Percentiles rank a stretch among this genome's conserved stretches.
These are phyloP conservation scores for Sisyra terminalis DNA, from an alignment of 2,888 invertebrate genomes.

Conservation along the genomic window DNA sequence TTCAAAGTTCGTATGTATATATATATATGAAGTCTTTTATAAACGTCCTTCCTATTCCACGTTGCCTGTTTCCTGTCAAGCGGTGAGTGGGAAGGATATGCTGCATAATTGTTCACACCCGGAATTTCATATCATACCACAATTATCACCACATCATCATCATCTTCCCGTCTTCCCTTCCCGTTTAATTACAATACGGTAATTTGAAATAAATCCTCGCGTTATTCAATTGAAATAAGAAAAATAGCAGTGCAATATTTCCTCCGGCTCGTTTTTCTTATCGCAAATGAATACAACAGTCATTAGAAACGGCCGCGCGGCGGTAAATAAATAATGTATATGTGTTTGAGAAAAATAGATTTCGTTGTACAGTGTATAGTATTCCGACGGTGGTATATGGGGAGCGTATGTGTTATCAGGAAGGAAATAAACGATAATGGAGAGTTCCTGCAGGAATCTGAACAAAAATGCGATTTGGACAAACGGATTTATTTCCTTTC, in stretches of 20 bases:
- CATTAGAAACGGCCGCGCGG: neutral
- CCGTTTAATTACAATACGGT: too few relatives aligned
- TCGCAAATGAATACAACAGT: neutral
- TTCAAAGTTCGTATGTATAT: neutral
- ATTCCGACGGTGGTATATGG: too few relatives aligned
- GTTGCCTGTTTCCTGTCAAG: neutral
- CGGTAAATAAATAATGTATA: neutral
- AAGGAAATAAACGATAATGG: conserved; percentile 4
- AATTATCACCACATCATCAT: too few relatives aligned
- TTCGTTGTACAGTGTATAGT: too few relatives aligned
- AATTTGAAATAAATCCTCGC: too few relatives aligned
- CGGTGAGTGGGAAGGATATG: neutral
- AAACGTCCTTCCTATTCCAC: neutral
- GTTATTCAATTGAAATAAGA: too few relatives aligned
- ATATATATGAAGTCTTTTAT: conserved; percentile 3
- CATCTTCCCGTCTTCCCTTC: too few relatives aligned
- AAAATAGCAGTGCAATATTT: neutral
- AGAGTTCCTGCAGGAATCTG: conserved; percentile 2
- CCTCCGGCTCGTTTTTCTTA: neutral
- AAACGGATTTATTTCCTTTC: conserved; percentile 19
- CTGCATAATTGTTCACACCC: neutral
- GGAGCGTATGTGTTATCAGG: conserved; percentile 1
- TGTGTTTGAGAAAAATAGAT: too few relatives aligned
- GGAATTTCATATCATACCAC: neutral
- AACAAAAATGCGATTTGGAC: neutral